These are phyloP conservation scores for Drosophila anomelani DNA, from an alignment of 2,888 invertebrate genomes.

Conservation along the genomic window DNA sequence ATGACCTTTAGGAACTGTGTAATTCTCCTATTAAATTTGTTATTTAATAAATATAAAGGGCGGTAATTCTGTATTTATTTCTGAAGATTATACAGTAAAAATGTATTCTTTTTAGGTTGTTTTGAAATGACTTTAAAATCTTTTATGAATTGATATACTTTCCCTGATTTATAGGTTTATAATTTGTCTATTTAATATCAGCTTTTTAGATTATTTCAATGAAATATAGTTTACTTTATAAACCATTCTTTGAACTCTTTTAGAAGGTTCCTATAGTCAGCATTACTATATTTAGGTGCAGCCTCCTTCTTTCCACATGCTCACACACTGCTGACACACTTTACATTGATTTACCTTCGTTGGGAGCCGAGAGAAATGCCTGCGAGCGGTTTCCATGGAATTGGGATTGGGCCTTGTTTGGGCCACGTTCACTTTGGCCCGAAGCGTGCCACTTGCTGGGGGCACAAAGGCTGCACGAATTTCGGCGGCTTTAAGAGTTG, in stretches of 20 bases:
- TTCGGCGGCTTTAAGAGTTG: constrained; percentile 58
- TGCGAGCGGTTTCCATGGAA: constrained; percentile 37
- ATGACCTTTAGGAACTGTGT: constrained; percentile 2
- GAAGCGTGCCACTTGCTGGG: constrained; percentile 53
- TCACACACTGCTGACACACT: constrained; percentile 64
- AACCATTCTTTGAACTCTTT: neutral
- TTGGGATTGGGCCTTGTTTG: constrained; percentile 24
- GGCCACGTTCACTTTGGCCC: constrained; percentile 47
- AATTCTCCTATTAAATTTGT: neutral
- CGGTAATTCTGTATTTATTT: neutral
- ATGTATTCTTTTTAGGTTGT: neutral
- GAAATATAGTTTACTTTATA: no score
- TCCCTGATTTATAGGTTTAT: neutral
- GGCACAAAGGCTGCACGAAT: constrained; percentile 54
- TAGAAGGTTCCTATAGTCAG: neutral
- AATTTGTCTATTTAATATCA: neutral
- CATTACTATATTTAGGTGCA: neutral
- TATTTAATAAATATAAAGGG: neutral
- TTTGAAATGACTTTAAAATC: neutral
- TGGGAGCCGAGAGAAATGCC: constrained; percentile 48
- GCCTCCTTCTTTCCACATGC: constrained; percentile 18
- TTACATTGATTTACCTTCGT: constrained; percentile 52
- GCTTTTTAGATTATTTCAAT: neutral
- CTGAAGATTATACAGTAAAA: neutral
- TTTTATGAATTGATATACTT: neutral